Evolutionary conservation across 1,140 invertebrate genomes (phyloP).

Genomic region (Diprion similis): DNA sequence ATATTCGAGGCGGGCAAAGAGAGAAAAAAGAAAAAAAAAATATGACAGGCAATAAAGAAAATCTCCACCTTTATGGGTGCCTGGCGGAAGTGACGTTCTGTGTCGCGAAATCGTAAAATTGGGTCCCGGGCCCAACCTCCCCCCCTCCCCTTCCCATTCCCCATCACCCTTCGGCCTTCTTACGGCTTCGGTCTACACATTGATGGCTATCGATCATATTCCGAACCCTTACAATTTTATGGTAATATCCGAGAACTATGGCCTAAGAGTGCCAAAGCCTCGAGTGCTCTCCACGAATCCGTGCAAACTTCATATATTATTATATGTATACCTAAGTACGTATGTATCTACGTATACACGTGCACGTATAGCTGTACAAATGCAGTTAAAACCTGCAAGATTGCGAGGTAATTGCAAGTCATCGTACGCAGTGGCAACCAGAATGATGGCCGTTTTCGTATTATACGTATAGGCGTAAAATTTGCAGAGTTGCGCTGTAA

Average conservation of each 20-base stretch:
- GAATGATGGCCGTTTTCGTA: no score
- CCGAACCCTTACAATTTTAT: conserved; percentile 13
- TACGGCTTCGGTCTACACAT: conserved; percentile 53
- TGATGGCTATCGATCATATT: conserved; percentile 54
- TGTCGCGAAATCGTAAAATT: conserved; percentile 57
- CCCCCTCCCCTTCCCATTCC: conserved; percentile 44
- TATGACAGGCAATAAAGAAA: conserved; percentile 52
- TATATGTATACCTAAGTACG: no score
- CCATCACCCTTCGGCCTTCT: conserved; percentile 37
- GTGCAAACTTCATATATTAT: background rate
- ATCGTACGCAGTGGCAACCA: no score
- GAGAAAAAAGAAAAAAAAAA: conserved; percentile 30
- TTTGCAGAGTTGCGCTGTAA: no score
- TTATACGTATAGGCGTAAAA: no score
- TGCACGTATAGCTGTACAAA: no score
- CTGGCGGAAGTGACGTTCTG: conserved; percentile 56
- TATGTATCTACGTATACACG: no score
- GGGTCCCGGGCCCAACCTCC: conserved; percentile 41
- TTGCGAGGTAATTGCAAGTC: no score
- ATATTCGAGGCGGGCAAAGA: conserved; percentile 41
- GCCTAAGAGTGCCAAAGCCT: background rate
- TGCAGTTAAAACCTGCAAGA: no score
- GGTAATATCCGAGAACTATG: background rate
- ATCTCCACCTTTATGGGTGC: conserved; percentile 12
- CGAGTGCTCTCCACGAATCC: background rate